Percentiles rank a stretch among this genome's conserved stretches.
Evolutionary conservation across 2,888 invertebrate species (phyloP).

Genomic region (Netelia fuscicornis): DNA sequence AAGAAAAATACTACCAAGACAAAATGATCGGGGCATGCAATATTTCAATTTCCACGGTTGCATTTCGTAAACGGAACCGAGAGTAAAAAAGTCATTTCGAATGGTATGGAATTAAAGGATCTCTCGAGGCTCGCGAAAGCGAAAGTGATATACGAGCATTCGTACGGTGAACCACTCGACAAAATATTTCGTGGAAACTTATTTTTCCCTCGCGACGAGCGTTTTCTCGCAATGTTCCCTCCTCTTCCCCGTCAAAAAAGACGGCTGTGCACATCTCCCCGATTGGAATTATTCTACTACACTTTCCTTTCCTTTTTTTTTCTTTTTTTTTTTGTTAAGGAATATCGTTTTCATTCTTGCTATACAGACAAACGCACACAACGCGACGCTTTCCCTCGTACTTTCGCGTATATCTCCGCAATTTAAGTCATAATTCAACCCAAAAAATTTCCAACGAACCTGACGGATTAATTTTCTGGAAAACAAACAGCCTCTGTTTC

Average conservation of each 20-base stretch:
- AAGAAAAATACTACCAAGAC: slow-evolving; percentile 1
- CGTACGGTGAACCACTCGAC: slow-evolving; percentile 35
- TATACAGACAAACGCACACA: background rate
- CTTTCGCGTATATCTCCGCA: slow-evolving; percentile 36
- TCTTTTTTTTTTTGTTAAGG: background rate
- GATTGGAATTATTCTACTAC: slow-evolving; percentile 63
- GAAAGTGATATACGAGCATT: slow-evolving; percentile 61
- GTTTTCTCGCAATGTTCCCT: background rate
- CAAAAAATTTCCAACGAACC: slow-evolving; percentile 61
- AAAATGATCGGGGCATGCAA: slow-evolving; percentile 21
- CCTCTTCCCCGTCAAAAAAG: slow-evolving; percentile 17
- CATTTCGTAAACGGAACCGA: slow-evolving; percentile 30
- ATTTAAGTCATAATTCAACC: slow-evolving; percentile 64
- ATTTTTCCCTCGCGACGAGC: slow-evolving; percentile 46
- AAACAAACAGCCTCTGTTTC: slow-evolving; percentile 66
- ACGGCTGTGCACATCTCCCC: slow-evolving; percentile 23
- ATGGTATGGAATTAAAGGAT: slow-evolving; percentile 57
- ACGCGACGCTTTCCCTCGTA: background rate
- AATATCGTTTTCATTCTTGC: background rate
- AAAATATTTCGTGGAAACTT: slow-evolving; percentile 53
- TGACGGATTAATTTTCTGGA: slow-evolving; percentile 71
- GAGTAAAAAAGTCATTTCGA: slow-evolving; percentile 28
- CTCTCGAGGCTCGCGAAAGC: slow-evolving; percentile 31
- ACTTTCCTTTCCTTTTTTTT: slow-evolving; percentile 30
- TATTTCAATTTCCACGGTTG: slow-evolving; percentile 37